Percentiles rank a stretch among this genome's conserved stretches.
phyloP scores from a whole-genome alignment of 2,888 invertebrate genomes.

The Cactoblastis cactorum region DNA sequence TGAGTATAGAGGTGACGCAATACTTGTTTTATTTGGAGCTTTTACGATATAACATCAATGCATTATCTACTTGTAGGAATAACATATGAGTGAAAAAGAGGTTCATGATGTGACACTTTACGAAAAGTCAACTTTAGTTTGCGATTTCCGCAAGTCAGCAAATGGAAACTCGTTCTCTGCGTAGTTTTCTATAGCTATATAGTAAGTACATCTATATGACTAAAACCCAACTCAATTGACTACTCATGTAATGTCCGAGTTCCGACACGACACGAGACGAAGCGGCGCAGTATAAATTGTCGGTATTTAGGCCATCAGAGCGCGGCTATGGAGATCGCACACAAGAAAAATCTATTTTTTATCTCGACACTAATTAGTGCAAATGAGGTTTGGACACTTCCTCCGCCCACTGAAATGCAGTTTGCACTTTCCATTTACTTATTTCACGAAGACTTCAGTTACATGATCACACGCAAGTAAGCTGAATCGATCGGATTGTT shows the following conservation, averaged over 20 bases:
- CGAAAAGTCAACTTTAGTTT: neutral
- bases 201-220: too few relatives aligned
- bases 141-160: too few relatives aligned
- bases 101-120: too few relatives aligned
- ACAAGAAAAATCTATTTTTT: conserved; percentile 65
- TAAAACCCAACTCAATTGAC: neutral
- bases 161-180: too few relatives aligned
- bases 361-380: conserved; percentile 49
- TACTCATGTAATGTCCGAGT: neutral
- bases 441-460: conserved; percentile 29
- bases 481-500: conserved; percentile 12
- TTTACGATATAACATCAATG: too few relatives aligned
- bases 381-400: conserved; percentile 34
- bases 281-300: conserved; percentile 30
- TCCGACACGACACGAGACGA: conserved; percentile 26
- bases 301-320: conserved; percentile 62
- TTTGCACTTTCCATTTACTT: conserved; percentile 45
- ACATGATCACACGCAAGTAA: conserved; percentile 1
- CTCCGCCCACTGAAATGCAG: conserved; percentile 30
- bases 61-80: too few relatives aligned
- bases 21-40: too few relatives aligned
- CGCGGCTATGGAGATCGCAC: conserved; percentile 41
- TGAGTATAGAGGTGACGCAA: too few relatives aligned
- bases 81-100: too few relatives aligned
- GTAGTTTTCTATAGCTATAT: neutral